Conservation (phyloP, 2,888 invertebrate genomes). For the Myopa testacea region DNA sequence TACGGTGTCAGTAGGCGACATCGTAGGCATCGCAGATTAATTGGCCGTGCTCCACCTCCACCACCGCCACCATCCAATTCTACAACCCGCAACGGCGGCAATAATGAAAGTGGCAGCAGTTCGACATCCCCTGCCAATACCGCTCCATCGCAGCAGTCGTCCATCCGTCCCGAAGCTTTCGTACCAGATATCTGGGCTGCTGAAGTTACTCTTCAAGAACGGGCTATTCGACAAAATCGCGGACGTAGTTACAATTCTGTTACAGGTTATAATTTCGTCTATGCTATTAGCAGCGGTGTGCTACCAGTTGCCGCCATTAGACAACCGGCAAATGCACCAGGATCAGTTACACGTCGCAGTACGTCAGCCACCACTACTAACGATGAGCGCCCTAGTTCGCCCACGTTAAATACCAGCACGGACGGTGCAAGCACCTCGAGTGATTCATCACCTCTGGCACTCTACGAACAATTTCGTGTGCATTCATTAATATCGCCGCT, state of each 20-base stretch:
- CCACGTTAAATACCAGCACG: slow-evolving; percentile 2
- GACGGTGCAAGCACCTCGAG: slow-evolving; percentile 48
- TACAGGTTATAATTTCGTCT: slow-evolving; percentile 66
- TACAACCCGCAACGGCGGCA: slow-evolving; percentile 36
- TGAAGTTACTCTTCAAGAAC: slow-evolving; percentile 66
- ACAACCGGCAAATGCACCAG: background rate
- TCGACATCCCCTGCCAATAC: slow-evolving; percentile 9
- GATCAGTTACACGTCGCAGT: slow-evolving; percentile 19
- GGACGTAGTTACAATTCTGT: slow-evolving; percentile 59
- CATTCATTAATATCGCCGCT: slow-evolving; percentile 47
- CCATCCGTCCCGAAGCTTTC: slow-evolving; percentile 53
- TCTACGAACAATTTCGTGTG: slow-evolving; percentile 49
- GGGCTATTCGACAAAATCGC: slow-evolving; percentile 62
- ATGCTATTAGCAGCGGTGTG: slow-evolving; percentile 67
- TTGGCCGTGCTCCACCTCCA: slow-evolving; percentile 37
- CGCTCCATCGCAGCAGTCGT: background rate
- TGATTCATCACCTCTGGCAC: slow-evolving; percentile 45
- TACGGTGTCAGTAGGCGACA: slow-evolving; percentile 30
- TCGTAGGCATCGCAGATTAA: slow-evolving; percentile 9
- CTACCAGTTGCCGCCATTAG: slow-evolving; percentile 52
- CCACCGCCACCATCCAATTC: slow-evolving; percentile 40
- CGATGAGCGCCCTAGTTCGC: slow-evolving; percentile 11
- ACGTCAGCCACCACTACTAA: slow-evolving; percentile 6
- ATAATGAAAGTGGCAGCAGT: slow-evolving; percentile 22
- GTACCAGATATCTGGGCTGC: slow-evolving; percentile 69